Evolutionary conservation across 2,113 vertebrate genomes (phyloP).

Genomic region (Argyrosomus japonicus): DNA sequence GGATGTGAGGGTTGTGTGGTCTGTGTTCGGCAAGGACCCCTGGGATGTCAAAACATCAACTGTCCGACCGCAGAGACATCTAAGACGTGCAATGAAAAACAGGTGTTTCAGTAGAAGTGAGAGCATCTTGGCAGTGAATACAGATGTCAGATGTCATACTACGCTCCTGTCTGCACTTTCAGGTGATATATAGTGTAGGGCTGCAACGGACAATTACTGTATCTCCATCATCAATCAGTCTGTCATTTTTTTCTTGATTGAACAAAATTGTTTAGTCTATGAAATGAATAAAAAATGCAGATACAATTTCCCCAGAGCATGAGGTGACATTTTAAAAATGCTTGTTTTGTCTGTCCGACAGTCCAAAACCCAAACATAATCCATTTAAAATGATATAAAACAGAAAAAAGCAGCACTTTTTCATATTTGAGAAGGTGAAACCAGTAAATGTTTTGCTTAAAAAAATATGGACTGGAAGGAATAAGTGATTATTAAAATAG

Average conservation of each 20-base stretch:
- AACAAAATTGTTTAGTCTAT: background rate
- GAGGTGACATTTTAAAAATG: background rate
- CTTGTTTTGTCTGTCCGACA: background rate
- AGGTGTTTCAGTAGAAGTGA: constrained; percentile 18
- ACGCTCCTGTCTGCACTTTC: constrained; percentile 4
- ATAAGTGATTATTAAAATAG: background rate
- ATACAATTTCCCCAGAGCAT: background rate
- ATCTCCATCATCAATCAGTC: background rate
- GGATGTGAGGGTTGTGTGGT: constrained; percentile 59
- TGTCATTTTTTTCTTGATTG: background rate
- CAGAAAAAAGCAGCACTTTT: background rate
- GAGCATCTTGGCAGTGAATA: constrained; percentile 1
- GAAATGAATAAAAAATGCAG: background rate
- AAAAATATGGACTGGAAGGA: background rate
- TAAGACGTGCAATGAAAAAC: constrained; percentile 44
- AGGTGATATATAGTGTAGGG: background rate
- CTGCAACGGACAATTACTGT: background rate
- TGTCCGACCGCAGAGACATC: constrained; percentile 26
- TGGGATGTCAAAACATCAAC: constrained; percentile 53
- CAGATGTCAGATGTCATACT: constrained; percentile 17
- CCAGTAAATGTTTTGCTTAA: background rate
- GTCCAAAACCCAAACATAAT: background rate
- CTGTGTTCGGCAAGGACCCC: constrained; percentile 24
- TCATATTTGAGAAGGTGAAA: background rate
- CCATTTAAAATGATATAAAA: background rate